Conservation (phyloP, 1,140 invertebrate species). For the Caenorhabditis briggsae region DNA sequence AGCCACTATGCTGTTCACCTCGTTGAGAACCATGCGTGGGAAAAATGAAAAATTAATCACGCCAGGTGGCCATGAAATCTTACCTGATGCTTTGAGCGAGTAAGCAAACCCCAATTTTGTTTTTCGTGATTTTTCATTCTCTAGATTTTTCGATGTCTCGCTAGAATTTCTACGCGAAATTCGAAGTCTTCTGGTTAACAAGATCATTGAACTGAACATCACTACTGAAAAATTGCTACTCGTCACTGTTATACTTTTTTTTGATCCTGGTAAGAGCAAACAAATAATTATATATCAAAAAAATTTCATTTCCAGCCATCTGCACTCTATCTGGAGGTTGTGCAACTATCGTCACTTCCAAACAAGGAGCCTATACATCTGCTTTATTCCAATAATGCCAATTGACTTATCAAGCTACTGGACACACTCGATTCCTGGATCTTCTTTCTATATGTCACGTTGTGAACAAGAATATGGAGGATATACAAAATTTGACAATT, state of each 20-base stretch:
- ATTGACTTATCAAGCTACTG: neutral
- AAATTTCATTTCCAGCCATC: neutral
- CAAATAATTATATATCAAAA: too few relatives aligned
- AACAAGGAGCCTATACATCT: neutral
- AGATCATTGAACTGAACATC: neutral
- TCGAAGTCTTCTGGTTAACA: neutral
- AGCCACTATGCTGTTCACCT: neutral
- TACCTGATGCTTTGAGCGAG: neutral
- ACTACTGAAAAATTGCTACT: conserved; percentile 11
- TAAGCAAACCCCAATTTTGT: neutral
- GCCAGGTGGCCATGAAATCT: conserved; percentile 4
- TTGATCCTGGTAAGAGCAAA: conserved; percentile 16
- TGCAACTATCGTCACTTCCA: neutral
- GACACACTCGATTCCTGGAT: neutral
- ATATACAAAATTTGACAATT: neutral
- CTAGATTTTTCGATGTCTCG: conserved; percentile 1
- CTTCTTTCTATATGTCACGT: conserved; percentile 2
- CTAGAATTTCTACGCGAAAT: neutral
- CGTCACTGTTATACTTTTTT: conserved; percentile 6
- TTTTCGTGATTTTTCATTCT: neutral
- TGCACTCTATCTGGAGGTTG: neutral
- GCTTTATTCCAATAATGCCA: neutral
- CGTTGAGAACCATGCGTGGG: neutral
- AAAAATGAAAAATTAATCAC: neutral
- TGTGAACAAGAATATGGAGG: conserved; percentile 9